Conservation (phyloP, 1,140 invertebrate genomes). For the Drosophila bocki region DNA sequence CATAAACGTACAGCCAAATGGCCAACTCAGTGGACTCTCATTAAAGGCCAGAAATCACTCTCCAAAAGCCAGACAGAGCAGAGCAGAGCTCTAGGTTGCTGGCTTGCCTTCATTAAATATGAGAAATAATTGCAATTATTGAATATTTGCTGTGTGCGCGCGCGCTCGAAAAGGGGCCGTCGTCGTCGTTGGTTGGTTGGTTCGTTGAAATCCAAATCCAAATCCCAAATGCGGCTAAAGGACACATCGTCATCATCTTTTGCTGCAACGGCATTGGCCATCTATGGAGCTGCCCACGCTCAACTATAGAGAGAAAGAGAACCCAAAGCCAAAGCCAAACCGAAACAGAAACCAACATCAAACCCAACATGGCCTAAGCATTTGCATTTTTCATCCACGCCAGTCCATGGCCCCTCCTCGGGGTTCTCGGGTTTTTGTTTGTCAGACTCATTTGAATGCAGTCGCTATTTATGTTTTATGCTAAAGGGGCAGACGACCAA, state of each 20-base stretch:
- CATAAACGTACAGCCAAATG: constrained; percentile 71
- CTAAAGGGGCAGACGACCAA: constrained; percentile 65
- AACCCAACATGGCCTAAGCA: constrained; percentile 47
- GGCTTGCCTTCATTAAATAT: constrained; percentile 74
- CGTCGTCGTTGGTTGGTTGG: not conserved
- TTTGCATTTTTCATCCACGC: constrained; percentile 51
- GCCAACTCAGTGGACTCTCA: constrained; percentile 59
- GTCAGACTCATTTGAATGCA: constrained; percentile 81
- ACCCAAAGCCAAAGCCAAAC: not conserved
- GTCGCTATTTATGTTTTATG: constrained; percentile 83
- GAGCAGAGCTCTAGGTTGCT: not conserved
- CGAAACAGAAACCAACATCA: constrained; percentile 32
- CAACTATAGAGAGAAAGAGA: constrained; percentile 1
- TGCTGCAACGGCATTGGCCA: constrained; percentile 9
- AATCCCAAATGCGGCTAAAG: constrained; percentile 46
- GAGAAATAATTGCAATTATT: constrained; percentile 82
- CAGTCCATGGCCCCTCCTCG: constrained; percentile 12
- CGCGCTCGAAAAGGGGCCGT: constrained; percentile 21
- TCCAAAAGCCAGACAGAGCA: constrained; percentile 21
- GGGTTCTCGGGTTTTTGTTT: constrained; percentile 65
- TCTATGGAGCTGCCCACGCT: constrained; percentile 47
- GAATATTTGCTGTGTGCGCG: constrained; percentile 42
- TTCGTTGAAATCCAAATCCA: constrained; percentile 22
- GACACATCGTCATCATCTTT: constrained; percentile 43
- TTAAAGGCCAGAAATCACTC: constrained; percentile 69